These are phyloP conservation scores for Nephotettix cincticeps DNA, from an alignment of 1,140 invertebrate species.

Conservation along the genomic window DNA sequence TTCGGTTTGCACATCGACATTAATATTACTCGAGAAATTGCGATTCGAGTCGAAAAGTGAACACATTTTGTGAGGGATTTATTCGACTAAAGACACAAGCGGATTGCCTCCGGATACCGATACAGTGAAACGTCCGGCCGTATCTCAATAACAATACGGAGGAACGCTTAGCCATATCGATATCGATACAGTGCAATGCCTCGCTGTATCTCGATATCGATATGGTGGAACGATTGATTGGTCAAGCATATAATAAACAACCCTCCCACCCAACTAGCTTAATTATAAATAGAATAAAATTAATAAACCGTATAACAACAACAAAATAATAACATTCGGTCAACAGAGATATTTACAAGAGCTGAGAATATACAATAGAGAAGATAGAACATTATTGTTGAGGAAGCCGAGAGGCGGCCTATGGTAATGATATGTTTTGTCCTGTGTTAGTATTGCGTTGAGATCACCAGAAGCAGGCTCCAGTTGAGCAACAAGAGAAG, in stretches of 20 bases:
- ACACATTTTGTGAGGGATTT: slow-evolving; percentile 31
- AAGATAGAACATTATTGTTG: not conserved
- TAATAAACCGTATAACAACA: slow-evolving; percentile 26
- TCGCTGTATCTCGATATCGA: slow-evolving; percentile 8
- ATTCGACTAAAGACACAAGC: not conserved
- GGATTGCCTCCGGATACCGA: slow-evolving; percentile 12
- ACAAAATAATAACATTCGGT: slow-evolving; percentile 26
- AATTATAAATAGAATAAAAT: slow-evolving; percentile 27
- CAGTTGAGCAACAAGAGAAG: slow-evolving; percentile 1
- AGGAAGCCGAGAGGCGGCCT: not conserved
- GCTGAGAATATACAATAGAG: slow-evolving; percentile 10
- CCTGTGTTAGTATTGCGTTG: slow-evolving; percentile 19
- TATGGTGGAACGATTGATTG: not conserved
- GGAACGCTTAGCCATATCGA: too few relatives aligned
- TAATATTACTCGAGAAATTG: slow-evolving; percentile 14
- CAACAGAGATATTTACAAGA: slow-evolving; percentile 23
- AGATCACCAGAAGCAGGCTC: slow-evolving; percentile 11
- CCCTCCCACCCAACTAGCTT: slow-evolving; percentile 9
- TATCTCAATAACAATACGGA: too few relatives aligned
- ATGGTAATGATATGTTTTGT: slow-evolving; percentile 18
- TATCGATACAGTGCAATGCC: too few relatives aligned
- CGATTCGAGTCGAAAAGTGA: slow-evolving; percentile 18
- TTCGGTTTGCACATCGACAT: slow-evolving; percentile 12
- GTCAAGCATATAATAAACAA: slow-evolving; percentile 7
- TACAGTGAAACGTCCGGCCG: too few relatives aligned